Percentiles rank a stretch among this genome's conserved stretches.
Conservation (phyloP, 2,797 vertebrate genomes). For the Lepus townsendii region DNA sequence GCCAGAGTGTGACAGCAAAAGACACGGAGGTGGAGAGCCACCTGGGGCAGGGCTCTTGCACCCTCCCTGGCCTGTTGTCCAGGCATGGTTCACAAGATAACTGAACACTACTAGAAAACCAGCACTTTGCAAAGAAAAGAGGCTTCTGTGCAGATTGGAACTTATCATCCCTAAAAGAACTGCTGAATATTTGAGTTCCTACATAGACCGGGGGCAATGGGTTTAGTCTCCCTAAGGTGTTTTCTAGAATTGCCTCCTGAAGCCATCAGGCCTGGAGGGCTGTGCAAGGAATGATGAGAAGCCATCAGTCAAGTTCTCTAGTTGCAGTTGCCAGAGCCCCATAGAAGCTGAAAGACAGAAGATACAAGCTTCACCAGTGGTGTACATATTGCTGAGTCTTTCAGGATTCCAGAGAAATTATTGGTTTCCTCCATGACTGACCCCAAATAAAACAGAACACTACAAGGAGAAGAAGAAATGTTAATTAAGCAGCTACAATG, state of each 20-base stretch:
- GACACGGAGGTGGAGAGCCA: fast-evolving
- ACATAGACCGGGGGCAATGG: not conserved
- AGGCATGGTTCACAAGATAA: not conserved
- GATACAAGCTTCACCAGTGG: not conserved
- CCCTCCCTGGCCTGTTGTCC: not conserved
- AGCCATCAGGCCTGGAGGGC: not conserved
- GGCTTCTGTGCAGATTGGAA: not conserved
- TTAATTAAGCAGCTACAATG: not conserved
- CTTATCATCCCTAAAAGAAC: not conserved
- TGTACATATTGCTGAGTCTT: no score
- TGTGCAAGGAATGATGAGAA: not conserved
- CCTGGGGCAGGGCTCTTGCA: not conserved
- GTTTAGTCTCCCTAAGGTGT: not conserved
- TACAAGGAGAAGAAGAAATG: not conserved
- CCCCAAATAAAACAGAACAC: not conserved
- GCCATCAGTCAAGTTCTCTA: not conserved
- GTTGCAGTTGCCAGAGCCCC: not conserved
- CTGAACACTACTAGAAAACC: not conserved
- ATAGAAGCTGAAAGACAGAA: not conserved
- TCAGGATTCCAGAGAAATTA: not conserved
- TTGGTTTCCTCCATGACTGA: not conserved
- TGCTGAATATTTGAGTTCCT: not conserved
- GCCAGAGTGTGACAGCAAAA: not conserved
- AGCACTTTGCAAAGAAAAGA: not conserved
- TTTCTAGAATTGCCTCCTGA: not conserved